Evolutionary conservation across 2,888 invertebrate genomes (phyloP).

Genomic region (Parnassius glacialis): DNA sequence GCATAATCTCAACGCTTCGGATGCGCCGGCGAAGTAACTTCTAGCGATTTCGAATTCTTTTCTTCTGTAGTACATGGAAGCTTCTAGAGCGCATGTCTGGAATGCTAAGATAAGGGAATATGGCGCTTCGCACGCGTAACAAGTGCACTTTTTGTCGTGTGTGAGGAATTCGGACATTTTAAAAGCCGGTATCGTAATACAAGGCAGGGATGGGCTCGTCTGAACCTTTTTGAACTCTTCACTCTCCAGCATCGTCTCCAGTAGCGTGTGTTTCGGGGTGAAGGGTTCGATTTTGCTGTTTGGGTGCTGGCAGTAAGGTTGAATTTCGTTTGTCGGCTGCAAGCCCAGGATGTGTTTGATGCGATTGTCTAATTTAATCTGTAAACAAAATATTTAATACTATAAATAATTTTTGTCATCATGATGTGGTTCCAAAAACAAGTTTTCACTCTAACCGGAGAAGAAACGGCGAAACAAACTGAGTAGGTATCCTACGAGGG

Average conservation of each 20-base stretch:
- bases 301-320: constrained; percentile 24
- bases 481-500: too few relatives aligned
- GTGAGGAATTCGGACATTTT: constrained; percentile 48
- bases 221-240: constrained; percentile 41
- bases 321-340: constrained; percentile 41
- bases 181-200: constrained; percentile 42
- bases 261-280: constrained; percentile 44
- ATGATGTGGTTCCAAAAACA: too few relatives aligned
- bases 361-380: constrained; percentile 61
- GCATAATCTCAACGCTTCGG: constrained; percentile 39
- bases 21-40: constrained; percentile 57
- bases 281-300: constrained; percentile 28
- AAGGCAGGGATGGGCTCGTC: constrained; percentile 47
- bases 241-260: constrained; percentile 58
- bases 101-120: constrained; percentile 42
- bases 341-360: constrained; percentile 59
- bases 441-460: too few relatives aligned
- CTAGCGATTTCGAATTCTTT: constrained; percentile 54
- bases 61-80: constrained; percentile 51
- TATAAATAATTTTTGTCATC: too few relatives aligned
- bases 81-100: constrained; percentile 47
- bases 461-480: too few relatives aligned
- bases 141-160: constrained; percentile 47
- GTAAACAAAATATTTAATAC: constrained; percentile 23
- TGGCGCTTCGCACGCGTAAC: constrained; percentile 52